Evolutionary conservation across 2,113 vertebrate species (phyloP).

Genomic region (Podarcis raffonei): DNA sequence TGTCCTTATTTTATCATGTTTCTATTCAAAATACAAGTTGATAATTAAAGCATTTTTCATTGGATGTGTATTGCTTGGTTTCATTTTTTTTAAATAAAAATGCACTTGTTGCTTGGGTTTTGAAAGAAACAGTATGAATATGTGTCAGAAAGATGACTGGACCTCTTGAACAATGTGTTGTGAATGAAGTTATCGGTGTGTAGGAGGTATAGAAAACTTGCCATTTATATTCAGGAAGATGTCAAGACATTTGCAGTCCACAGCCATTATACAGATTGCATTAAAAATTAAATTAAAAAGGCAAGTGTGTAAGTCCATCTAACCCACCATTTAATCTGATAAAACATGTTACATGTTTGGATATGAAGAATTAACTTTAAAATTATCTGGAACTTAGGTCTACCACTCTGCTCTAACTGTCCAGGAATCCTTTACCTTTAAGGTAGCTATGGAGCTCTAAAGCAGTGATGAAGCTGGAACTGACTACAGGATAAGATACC

Average conservation of each 20-base stretch:
- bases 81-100: background rate
- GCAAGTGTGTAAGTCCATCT: background rate
- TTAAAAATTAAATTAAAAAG: constrained; percentile 1
- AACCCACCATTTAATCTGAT: background rate
- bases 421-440: no score
- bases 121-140: background rate
- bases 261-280: background rate
- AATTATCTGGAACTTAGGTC: background rate
- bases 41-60: background rate
- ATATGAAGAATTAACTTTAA: constrained; percentile 19
- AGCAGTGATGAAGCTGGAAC: no score
- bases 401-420: no score
- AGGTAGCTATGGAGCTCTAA: no score
- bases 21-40: constrained; percentile 3
- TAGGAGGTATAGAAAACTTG: background rate
- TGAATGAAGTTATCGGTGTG: background rate
- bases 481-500: no score
- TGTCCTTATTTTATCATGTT: background rate
- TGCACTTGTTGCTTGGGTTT: background rate
- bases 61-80: background rate
- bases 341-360: background rate
- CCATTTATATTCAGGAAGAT: background rate
- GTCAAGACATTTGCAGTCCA: background rate
- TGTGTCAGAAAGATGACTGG: background rate
- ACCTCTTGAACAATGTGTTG: background rate